Base-by-base conservation (phyloP, 2,888 invertebrate genomes). In the Microctonus brassicae region DNA sequence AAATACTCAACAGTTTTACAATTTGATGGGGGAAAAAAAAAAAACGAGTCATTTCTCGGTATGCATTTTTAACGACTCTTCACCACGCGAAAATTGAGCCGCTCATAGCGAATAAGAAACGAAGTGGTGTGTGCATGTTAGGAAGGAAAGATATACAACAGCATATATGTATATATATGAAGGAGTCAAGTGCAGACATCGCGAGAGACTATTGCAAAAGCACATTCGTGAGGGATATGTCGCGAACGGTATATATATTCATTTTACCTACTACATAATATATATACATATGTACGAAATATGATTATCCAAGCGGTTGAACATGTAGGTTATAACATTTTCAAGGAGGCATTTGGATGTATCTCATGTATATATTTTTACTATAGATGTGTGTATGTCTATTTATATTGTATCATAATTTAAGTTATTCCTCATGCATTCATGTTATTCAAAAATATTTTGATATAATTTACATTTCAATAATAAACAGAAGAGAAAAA, bases 241-340 rank as follows among this genome's bases (percentile, higher is more conserved):
- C 76, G 66, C 78, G 73, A 76, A 74, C 76, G 74, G 76, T 79
- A n/a, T n/a, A n/a, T n/a, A n/a, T n/a, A 82, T 81, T 82, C 81
- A 80, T 80, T 82, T 81, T 80, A 75, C 79, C 77, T 79, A 47
- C 77, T 79, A 47, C 17, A 17, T 7, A 29, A 29, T 7, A 29
- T 7, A 29, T 7, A 29, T 29, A 29, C 29, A 29, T 29, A 5
- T 36, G 10, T 17, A 80, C 79, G 78, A 79, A 82, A 83, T 83
- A 81, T 80, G 80, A 83, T 83, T 81, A 82, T 77, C 80, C 80
- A 73, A 80, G 75, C 77, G 80, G 74, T 79, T 79, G 81, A 73
- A 71, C 78, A 81, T 82, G 77, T 81, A 78, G 81, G 81, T 82
- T 83, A 80, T 77, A 77, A 71, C 73, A 69, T 70, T 73, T 69